Percentiles rank a stretch among this genome's conserved stretches.
These are phyloP conservation scores for Colostygia pectinataria DNA, from an alignment of 2,888 invertebrate genomes.

Conservation along the genomic window DNA sequence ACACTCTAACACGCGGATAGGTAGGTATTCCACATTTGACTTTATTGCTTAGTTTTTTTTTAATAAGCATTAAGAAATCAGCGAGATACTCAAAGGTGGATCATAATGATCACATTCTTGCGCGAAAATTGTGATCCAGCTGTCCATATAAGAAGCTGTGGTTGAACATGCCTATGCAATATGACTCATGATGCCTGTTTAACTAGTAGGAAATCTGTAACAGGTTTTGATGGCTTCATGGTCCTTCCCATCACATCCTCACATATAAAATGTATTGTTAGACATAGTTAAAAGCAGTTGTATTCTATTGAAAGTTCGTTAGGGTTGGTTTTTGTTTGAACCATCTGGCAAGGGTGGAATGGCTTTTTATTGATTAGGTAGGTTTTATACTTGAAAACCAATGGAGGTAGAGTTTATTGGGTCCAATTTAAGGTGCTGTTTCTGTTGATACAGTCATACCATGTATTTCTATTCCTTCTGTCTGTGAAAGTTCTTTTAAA, in stretches of 20 bases:
- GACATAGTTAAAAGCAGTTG: background rate
- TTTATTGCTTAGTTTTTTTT: too few relatives aligned
- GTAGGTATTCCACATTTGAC: too few relatives aligned
- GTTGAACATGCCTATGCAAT: slow-evolving; percentile 12
- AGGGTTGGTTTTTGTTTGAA: background rate
- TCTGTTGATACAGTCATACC: too few relatives aligned
- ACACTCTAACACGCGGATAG: too few relatives aligned
- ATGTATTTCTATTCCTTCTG: too few relatives aligned
- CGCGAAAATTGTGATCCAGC: slow-evolving; percentile 9
- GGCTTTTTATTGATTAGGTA: background rate
- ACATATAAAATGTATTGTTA: slow-evolving; percentile 11
- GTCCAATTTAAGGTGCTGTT: too few relatives aligned
- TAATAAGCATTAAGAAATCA: too few relatives aligned
- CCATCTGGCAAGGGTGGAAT: background rate
- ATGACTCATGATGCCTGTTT: slow-evolving; percentile 32
- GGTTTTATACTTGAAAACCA: too few relatives aligned
- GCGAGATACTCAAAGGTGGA: too few relatives aligned
- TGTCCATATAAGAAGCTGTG: slow-evolving; percentile 6
- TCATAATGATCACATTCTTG: too few relatives aligned
- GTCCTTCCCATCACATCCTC: slow-evolving; percentile 12
- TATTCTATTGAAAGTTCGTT: background rate
- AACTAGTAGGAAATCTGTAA: slow-evolving; percentile 31
- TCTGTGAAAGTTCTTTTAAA: too few relatives aligned
- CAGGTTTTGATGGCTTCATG: slow-evolving; percentile 29
- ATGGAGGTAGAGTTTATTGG: too few relatives aligned